Evolutionary conservation across 2,888 invertebrate species (phyloP).

Genomic region (Andrena hattorfiana): DNA sequence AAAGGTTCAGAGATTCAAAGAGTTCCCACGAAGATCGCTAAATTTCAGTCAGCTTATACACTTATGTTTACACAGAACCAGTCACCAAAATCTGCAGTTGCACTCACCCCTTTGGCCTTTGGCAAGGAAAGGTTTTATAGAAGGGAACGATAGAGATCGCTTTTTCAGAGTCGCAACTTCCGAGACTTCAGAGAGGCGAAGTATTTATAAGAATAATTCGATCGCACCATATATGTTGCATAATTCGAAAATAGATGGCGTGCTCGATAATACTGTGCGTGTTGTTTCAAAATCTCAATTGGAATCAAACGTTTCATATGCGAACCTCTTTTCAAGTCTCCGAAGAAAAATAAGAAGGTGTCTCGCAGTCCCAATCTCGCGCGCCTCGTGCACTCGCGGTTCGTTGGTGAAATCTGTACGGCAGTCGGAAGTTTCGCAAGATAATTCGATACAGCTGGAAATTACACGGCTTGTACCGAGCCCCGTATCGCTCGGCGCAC

Average conservation of each 20-base stretch:
- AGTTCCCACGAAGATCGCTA: background rate
- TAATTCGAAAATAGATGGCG: too few relatives aligned
- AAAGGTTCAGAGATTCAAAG: background rate
- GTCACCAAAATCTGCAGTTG: background rate
- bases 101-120: background rate
- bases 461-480: slow-evolving; percentile 35
- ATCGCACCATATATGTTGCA: background rate
- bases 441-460: slow-evolving; percentile 44
- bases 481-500: slow-evolving; percentile 15
- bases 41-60: background rate
- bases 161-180: too few relatives aligned
- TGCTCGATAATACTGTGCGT: background rate
- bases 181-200: background rate
- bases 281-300: background rate
- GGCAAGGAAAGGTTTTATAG: background rate
- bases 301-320: background rate
- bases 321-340: background rate
- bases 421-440: slow-evolving; percentile 22
- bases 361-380: background rate
- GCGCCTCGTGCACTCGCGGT: background rate
- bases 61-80: background rate
- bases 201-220: background rate
- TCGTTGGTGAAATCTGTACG: slow-evolving; percentile 22
- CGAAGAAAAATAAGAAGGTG: background rate
- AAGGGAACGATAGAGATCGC: background rate